Evolutionary conservation across 2,113 vertebrate genomes (phyloP).

Genomic region (Diadophis punctatus): DNA sequence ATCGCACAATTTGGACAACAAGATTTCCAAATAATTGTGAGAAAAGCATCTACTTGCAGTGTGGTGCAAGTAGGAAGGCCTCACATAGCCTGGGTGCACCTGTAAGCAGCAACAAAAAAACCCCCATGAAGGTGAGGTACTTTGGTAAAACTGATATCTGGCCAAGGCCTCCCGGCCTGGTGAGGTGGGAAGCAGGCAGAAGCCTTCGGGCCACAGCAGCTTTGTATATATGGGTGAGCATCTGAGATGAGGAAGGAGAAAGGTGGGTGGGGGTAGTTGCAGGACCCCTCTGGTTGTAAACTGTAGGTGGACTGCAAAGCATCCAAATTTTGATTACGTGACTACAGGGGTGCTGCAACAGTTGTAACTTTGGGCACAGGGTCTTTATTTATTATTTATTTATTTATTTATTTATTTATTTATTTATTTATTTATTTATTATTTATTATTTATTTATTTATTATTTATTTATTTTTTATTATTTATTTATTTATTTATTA

Average conservation of each 20-base stretch:
- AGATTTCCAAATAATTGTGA: neutral
- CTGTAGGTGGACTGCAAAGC: neutral
- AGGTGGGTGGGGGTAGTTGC: neutral
- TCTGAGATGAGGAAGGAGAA: neutral
- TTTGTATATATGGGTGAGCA: neutral
- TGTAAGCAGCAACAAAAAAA: neutral
- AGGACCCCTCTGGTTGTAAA: neutral
- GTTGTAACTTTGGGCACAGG: neutral
- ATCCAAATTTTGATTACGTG: neutral
- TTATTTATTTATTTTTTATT: no score
- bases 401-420: no score
- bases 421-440: no score
- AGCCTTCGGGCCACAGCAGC: neutral
- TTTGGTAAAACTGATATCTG: neutral
- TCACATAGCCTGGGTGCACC: neutral
- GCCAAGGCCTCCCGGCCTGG: no score
- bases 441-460: no score
- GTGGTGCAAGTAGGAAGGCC: neutral
- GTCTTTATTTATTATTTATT: no score
- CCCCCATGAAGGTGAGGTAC: neutral
- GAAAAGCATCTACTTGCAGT: neutral
- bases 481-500: no score
- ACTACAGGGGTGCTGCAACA: neutral
- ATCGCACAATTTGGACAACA: neutral
- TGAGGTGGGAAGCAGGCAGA: neutral